Evolutionary conservation across 2,888 invertebrate species (phyloP), one percentile per base, ranked within the genome.

Genomic region (Mylabris sibirica): DNA sequence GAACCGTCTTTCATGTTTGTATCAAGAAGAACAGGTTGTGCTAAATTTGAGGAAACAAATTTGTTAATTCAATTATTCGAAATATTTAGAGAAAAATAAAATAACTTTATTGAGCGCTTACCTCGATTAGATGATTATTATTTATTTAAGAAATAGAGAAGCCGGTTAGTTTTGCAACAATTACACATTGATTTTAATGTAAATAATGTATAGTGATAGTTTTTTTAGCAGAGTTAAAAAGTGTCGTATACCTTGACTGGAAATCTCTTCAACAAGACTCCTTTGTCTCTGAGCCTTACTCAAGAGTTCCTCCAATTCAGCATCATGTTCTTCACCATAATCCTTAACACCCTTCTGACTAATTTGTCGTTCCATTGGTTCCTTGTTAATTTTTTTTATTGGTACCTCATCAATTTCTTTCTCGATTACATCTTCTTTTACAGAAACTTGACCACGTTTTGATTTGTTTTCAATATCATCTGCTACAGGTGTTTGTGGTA

Each of bases 1-100:
- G 90, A 89, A 69, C 90, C 88, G 84, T 94, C 93, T 78, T 90
- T 90, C 85, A 95, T 89, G 77, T 89, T 91, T 75, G 91, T 90
- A 76, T 90, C 90, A 79, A 91, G 85, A 76, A 95, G 89, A 82
- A 90, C 89, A 53, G 95, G 94, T 75, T 90, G 87, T 82, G 93
- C 92, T 91, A 72, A 64, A 30, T 59, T 53, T 2, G 2, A 57
- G 5, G 20, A 1, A 49, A 17, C 20, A 1, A 17, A 26, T 14
- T 24, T 14, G 3, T 26, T 1, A 26, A 57, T 12, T 1, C 3
- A 3, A 53, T 24, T 3, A 20, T 9, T 49, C 6, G 0, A 53
- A 53, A 20, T 11, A 49, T 6, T 41, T 41, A 9, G 2, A 4
- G 1, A 20, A 44, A 24, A 63, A 34, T 20, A 14, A 34, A 59